A percentile compares a stretch with the other conserved stretches of the same genome.
Conservation (phyloP, 2,113 vertebrate genomes). For the Gobio gobio region DNA sequence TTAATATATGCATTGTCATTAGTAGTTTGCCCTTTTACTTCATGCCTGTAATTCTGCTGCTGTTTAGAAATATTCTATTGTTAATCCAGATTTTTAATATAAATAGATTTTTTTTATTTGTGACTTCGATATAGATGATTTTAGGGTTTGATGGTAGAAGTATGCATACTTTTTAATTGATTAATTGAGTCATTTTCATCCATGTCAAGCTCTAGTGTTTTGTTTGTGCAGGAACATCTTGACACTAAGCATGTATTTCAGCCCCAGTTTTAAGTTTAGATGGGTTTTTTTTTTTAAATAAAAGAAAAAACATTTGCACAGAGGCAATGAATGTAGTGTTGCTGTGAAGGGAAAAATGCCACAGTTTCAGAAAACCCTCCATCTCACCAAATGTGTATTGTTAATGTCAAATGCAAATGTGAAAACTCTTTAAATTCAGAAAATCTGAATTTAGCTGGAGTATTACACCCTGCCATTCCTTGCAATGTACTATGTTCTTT, state of each 20-base stretch:
- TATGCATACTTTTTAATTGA: slow-evolving; percentile 27
- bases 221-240: slow-evolving; percentile 12
- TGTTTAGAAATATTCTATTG: slow-evolving; percentile 54
- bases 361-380: not conserved
- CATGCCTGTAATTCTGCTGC: slow-evolving; percentile 68
- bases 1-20: slow-evolving; percentile 60
- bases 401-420: not conserved
- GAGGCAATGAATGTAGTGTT: slow-evolving; percentile 48
- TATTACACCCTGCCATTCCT: slow-evolving; percentile 5
- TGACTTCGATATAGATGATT: slow-evolving; percentile 43
- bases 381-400: not conserved
- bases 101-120: slow-evolving; percentile 59
- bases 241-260: slow-evolving; percentile 26
- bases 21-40: slow-evolving; percentile 52
- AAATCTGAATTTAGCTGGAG: not conserved
- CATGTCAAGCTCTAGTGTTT: slow-evolving; percentile 32
- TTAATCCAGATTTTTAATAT: slow-evolving; percentile 59
- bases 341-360: slow-evolving; percentile 1
- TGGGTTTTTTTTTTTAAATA: too few species aligned
- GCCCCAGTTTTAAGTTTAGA: slow-evolving; percentile 14
- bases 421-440: slow-evolving; percentile 1
- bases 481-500: slow-evolving; percentile 29
- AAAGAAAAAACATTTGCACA: slow-evolving; percentile 1
- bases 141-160: slow-evolving; percentile 28
- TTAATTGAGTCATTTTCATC: slow-evolving; percentile 23